Base-by-base conservation (phyloP, 2,797 vertebrate species). In the Sardinella longiceps region DNA sequence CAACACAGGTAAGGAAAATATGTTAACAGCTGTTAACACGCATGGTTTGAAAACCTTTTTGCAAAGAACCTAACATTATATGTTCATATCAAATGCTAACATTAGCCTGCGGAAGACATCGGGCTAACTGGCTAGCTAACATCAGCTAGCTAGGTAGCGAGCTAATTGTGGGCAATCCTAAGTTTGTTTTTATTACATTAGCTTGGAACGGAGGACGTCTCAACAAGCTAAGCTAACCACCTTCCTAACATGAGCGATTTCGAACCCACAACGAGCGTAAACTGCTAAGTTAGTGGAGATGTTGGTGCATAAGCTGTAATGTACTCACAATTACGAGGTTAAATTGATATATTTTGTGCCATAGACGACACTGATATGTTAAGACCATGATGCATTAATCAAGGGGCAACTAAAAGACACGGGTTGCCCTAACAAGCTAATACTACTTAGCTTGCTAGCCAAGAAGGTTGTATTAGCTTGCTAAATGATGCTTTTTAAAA, bases 1-100 rank as follows among this genome's bases (percentile, higher is more conserved):
- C 88, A 97, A 97, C 86, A 97, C 96, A 85, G 96, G 96, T 96
- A 85, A 93, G 92, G 46, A 56, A 45, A 56, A 48, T 3, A 1
- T 39, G 5, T 33, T 2, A 77, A 7, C 70, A 77, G 37, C 30
- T 70, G 66, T 1, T 39, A 6, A 37, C 7, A 43, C 43, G 70
- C 70, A 77, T 77, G 43, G 33, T 70, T 37, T 70, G 63, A 10
- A 77, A 77, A 18, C 6, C 37, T 18, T 1, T 6, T 20, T 43
- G 20, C 33, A 77, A 2, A 37, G 23, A 39, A 6, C 70, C 9
- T 77, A 43, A 70, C 66, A 37, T 20, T 15, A 23, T 77, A 43
- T 18, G 70, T 48, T 28, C 82, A 30, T n/a, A n/a, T 83, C 1
- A 46, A 20, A 50, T 2, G 43, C 9, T 50, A 66, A 23, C 1